Percentiles rank a stretch among this genome's conserved stretches.
These are phyloP conservation scores for Leptinotarsa peninsularis DNA, from an alignment of 2,888 invertebrate species.

Conservation along the genomic window DNA sequence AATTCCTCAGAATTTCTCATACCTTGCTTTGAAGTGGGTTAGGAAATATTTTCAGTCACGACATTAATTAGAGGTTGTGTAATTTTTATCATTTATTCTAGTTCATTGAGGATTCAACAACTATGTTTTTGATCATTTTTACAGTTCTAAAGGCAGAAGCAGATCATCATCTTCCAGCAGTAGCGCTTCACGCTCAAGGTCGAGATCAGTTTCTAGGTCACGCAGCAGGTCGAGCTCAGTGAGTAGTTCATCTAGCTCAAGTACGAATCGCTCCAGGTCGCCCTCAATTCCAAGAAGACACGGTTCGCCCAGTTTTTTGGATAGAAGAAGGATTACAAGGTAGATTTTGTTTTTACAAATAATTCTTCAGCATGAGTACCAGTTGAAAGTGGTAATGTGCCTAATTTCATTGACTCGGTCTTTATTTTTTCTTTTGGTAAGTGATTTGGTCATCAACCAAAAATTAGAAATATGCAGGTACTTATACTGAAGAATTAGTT, in stretches of 20 bases:
- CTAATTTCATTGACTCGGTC: background rate
- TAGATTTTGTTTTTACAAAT: constrained; percentile 64
- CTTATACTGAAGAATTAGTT: background rate
- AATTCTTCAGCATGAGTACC: constrained; percentile 23
- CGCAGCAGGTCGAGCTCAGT: constrained; percentile 67
- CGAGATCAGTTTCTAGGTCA: constrained; percentile 61
- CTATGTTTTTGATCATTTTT: constrained; percentile 25
- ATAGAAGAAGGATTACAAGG: constrained; percentile 95
- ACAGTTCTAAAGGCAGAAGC: constrained; percentile 44
- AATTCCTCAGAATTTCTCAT: no score
- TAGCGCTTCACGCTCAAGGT: constrained; percentile 53
- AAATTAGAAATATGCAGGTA: background rate
- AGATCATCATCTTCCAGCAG: constrained; percentile 52
- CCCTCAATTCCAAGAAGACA: constrained; percentile 88
- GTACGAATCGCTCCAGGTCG: constrained; percentile 60
- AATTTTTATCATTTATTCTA: background rate
- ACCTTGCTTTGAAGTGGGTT: no score
- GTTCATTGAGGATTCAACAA: background rate
- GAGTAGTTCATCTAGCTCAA: constrained; percentile 64
- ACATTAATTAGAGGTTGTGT: no score
- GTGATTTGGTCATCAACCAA: background rate
- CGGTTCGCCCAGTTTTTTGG: constrained; percentile 94
- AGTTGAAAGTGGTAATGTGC: background rate
- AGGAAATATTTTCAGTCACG: no score
- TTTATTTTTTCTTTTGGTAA: background rate